phyloP scores from a whole-genome alignment of 2,888 invertebrate genomes.

The Drosophila niveifrons region DNA sequence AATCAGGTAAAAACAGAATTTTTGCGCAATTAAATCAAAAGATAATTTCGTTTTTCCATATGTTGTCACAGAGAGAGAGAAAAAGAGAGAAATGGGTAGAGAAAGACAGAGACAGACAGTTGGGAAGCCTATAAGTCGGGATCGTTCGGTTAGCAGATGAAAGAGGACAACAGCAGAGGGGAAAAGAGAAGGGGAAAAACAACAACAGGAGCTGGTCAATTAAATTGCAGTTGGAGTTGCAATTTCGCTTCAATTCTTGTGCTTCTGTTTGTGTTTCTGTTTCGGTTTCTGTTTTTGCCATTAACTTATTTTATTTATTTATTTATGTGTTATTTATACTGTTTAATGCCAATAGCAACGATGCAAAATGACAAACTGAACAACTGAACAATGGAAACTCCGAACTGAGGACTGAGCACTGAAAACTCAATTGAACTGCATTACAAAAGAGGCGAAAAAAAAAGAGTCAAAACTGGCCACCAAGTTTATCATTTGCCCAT shows the following conservation, averaged over 20 bases:
- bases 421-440: slow-evolving; percentile 54
- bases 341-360: slow-evolving; percentile 68
- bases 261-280: slow-evolving; percentile 37
- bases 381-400: slow-evolving; percentile 29
- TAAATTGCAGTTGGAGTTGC: slow-evolving; percentile 51
- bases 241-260: slow-evolving; percentile 25
- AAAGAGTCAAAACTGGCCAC: slow-evolving; percentile 17
- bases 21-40: slow-evolving; percentile 70
- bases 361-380: slow-evolving; percentile 35
- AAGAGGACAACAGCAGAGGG: not conserved
- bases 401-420: too few species aligned
- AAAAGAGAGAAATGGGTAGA: not conserved
- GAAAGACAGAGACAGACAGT: not conserved
- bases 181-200: not conserved
- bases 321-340: slow-evolving; percentile 65
- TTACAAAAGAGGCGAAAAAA: slow-evolving; percentile 51
- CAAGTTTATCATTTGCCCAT: slow-evolving; percentile 6
- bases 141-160: slow-evolving; percentile 8
- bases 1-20: slow-evolving; percentile 54
- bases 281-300: slow-evolving; percentile 30
- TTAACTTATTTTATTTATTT: slow-evolving; percentile 61
- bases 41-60: slow-evolving; percentile 42
- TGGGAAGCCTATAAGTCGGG: slow-evolving; percentile 4
- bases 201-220: slow-evolving; percentile 55
- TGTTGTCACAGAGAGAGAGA: slow-evolving; percentile 3